phyloP scores from a whole-genome alignment of 2,113 vertebrate species.

The Cacatua alba region DNA sequence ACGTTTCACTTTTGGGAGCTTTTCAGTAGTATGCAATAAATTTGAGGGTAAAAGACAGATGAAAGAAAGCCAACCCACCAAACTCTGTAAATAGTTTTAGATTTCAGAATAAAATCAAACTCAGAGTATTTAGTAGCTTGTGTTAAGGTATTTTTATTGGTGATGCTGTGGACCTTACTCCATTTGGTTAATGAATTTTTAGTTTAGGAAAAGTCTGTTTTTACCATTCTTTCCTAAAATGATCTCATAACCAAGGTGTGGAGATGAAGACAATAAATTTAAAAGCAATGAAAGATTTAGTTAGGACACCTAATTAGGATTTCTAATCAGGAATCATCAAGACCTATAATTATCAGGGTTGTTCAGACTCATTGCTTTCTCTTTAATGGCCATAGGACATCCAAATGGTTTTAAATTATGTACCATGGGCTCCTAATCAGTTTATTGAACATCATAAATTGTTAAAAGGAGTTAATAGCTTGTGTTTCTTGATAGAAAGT shows the following conservation, averaged over 20 bases:
- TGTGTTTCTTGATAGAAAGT: constrained; percentile 72
- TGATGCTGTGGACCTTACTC: background rate
- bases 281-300: constrained; percentile 76
- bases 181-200: background rate
- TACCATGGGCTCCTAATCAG: constrained; percentile 77
- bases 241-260: constrained; percentile 34
- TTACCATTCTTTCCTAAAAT: constrained; percentile 30
- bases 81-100: background rate
- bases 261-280: constrained; percentile 63
- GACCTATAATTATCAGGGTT: constrained; percentile 83
- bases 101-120: background rate
- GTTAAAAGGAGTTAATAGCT: constrained; percentile 82
- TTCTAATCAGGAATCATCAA: constrained; percentile 90
- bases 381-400: constrained; percentile 79
- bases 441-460: constrained; percentile 88
- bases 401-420: constrained; percentile 78
- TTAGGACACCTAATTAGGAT: constrained; percentile 88
- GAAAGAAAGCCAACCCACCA: background rate
- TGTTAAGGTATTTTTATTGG: background rate
- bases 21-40: background rate
- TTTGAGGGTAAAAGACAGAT: background rate
- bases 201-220: constrained; percentile 9
- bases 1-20: background rate
- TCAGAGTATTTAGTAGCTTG: background rate
- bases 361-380: constrained; percentile 78